Percentiles rank a stretch among this genome's conserved stretches.
Evolutionary conservation across 2,797 vertebrate genomes (phyloP).

Genomic region (Microchirus variegatus): DNA sequence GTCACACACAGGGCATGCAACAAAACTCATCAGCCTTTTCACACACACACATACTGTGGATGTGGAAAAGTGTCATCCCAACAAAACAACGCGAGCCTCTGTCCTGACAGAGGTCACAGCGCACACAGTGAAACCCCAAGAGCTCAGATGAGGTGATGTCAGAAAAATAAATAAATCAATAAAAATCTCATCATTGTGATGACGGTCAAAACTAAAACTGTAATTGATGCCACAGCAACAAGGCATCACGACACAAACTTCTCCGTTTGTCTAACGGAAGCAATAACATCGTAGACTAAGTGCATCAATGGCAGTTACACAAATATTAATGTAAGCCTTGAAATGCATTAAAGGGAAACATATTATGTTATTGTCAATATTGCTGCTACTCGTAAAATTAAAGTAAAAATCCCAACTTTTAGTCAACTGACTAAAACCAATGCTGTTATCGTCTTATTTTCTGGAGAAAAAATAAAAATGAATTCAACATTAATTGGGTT

Average conservation of each 20-base stretch:
- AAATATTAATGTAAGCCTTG: conserved; percentile 5
- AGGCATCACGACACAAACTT: background rate
- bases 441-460: too few relatives aligned
- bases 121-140: conserved; percentile 39
- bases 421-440: background rate
- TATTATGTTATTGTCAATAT: conserved; percentile 3
- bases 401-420: too few relatives aligned
- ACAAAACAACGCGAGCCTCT: conserved; percentile 36
- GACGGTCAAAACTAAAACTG: background rate
- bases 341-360: conserved; percentile 44
- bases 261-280: conserved; percentile 3
- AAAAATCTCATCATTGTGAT: too few relatives aligned
- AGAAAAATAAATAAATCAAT: too few relatives aligned
- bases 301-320: background rate
- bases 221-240: conserved; percentile 1
- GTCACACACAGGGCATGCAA: conserved; percentile 80
- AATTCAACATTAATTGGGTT: too few relatives aligned
- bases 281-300: background rate
- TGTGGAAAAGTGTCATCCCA: conserved; percentile 69
- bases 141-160: too few relatives aligned
- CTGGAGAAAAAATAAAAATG: too few relatives aligned
- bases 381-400: background rate
- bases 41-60: conserved; percentile 49
- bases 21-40: conserved; percentile 69
- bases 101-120: conserved; percentile 39